Percentiles rank a stretch among this genome's conserved stretches.
Conservation (phyloP, 2,797 vertebrate genomes). For the Ceryle rudis region DNA sequence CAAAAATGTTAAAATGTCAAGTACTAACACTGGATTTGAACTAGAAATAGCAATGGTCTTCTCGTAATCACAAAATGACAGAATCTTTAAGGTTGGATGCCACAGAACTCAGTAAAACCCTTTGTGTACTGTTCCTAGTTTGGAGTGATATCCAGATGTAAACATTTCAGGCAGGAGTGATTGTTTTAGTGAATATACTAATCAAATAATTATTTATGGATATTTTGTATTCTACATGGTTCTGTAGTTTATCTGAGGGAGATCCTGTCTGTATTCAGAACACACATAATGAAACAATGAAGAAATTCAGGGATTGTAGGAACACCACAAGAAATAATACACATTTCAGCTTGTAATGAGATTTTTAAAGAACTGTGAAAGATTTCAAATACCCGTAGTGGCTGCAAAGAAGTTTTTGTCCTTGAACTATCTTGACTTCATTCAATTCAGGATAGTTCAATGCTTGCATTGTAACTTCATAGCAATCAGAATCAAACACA, state of each 20-base stretch:
- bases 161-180: background rate
- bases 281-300: background rate
- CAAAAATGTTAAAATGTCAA: background rate
- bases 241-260: background rate
- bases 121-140: background rate
- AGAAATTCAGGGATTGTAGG: background rate
- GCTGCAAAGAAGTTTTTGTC: slow-evolving; percentile 31
- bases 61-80: background rate
- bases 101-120: background rate
- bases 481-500: background rate
- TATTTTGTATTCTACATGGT: background rate
- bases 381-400: background rate
- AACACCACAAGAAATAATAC: background rate
- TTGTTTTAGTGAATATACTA: background rate
- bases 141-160: background rate
- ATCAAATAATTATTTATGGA: background rate
- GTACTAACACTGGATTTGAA: background rate
- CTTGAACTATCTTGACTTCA: slow-evolving; percentile 28
- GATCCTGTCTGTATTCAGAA: background rate
- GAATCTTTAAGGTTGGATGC: too few species aligned
- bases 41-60: background rate
- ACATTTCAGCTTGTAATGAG: background rate
- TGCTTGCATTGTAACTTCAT: slow-evolving; percentile 5
- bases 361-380: slow-evolving; percentile 35
- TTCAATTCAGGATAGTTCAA: background rate